phyloP scores from a whole-genome alignment of 2,888 invertebrate genomes.

The Archaeoteleia sp. region DNA sequence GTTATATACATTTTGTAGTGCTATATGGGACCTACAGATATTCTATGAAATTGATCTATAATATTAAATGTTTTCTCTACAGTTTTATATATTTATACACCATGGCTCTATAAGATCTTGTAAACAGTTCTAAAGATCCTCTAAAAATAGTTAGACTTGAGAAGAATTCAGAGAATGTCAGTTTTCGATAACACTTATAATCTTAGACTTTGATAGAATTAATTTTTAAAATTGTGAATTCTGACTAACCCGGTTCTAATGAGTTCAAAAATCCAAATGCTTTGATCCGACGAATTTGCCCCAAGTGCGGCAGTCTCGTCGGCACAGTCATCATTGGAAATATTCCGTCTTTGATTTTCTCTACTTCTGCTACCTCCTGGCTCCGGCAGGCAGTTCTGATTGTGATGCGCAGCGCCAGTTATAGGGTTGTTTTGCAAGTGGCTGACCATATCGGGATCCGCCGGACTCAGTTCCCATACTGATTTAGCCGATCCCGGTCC shows the following conservation, averaged over 20 bases:
- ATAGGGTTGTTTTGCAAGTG: slow-evolving; percentile 71
- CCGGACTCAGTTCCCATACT: slow-evolving; percentile 85
- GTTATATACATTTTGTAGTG: too few species aligned
- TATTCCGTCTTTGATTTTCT: slow-evolving; percentile 59
- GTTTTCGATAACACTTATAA: too few species aligned
- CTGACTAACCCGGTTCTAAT: slow-evolving; percentile 85
- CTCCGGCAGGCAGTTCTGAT: slow-evolving; percentile 56
- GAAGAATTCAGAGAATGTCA: neutral
- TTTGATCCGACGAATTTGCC: slow-evolving; percentile 72
- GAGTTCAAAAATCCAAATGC: slow-evolving; percentile 87
- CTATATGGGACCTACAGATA: too few species aligned
- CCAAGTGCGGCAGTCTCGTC: slow-evolving; percentile 65
- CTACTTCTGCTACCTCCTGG: slow-evolving; percentile 31
- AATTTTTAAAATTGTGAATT: too few species aligned
- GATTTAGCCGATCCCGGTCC: slow-evolving; percentile 93
- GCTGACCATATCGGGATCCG: slow-evolving; percentile 74
- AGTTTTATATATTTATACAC: too few species aligned
- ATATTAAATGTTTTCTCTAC: too few species aligned
- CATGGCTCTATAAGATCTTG: too few species aligned
- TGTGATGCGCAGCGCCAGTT: slow-evolving; percentile 64
- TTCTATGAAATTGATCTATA: too few species aligned
- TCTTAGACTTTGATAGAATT: too few species aligned
- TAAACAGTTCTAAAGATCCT: neutral
- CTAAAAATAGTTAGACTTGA: neutral
- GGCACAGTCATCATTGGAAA: slow-evolving; percentile 68